Percentiles rank a stretch among this genome's conserved stretches.
Conservation (phyloP, 2,888 invertebrate genomes). For the Pristionchus fissidentatus region DNA sequence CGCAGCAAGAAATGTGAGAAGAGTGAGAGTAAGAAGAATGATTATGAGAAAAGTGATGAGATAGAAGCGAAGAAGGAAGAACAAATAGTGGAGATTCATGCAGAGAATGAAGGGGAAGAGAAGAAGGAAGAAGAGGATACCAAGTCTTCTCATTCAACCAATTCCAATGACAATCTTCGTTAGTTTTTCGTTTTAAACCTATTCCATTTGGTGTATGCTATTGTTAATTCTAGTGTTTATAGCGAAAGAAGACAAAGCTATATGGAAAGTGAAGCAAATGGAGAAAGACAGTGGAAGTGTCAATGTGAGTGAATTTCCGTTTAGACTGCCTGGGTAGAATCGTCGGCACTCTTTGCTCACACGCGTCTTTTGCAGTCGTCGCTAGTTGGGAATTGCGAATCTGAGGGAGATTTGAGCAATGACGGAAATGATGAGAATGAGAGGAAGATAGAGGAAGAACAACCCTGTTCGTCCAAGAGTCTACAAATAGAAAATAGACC, state of each 20-base stretch:
- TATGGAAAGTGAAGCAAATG: too few relatives aligned
- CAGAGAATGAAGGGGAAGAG: constrained; percentile 40
- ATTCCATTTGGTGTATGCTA: too few relatives aligned
- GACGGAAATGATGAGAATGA: background rate
- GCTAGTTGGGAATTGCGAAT: background rate
- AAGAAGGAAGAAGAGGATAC: too few relatives aligned
- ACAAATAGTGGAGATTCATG: background rate
- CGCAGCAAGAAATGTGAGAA: background rate
- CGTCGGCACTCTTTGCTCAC: too few relatives aligned
- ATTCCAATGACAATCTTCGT: too few relatives aligned
- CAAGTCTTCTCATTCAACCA: too few relatives aligned
- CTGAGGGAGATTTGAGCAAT: background rate
- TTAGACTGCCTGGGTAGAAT: too few relatives aligned
- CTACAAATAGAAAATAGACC: constrained; percentile 13
- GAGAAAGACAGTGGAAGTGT: too few relatives aligned
- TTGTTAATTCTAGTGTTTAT: background rate
- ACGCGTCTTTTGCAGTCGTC: too few relatives aligned
- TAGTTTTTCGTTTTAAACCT: too few relatives aligned
- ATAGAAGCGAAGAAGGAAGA: constrained; percentile 1
- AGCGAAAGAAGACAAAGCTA: background rate
- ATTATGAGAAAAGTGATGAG: constrained; percentile 19
- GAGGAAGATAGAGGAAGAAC: background rate
- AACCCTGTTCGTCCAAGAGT: constrained; percentile 25
- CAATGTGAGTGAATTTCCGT: too few relatives aligned
- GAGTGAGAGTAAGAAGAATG: constrained; percentile 19